These are phyloP conservation scores for Salvelinus fontinalis DNA, from an alignment of 2,113 vertebrate species.

Conservation along the genomic window DNA sequence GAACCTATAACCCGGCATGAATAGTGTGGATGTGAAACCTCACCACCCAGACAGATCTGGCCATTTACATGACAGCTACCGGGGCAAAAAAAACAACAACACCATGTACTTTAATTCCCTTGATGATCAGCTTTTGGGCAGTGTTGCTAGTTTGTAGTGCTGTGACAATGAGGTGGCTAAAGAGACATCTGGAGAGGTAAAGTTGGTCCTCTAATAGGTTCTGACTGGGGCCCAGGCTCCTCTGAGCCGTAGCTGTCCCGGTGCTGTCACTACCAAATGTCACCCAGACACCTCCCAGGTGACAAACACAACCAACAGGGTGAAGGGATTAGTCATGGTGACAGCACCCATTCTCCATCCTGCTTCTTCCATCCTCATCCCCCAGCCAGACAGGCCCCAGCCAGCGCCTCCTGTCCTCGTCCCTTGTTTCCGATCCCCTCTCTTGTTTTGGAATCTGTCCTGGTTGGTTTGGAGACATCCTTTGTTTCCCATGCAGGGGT, in stretches of 20 bases:
- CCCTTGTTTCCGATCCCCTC: background rate
- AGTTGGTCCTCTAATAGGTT: constrained; percentile 56
- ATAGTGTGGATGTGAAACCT: background rate
- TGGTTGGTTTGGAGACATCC: constrained; percentile 11
- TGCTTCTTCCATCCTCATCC: background rate
- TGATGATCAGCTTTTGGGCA: background rate
- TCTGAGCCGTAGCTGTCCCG: constrained; percentile 52
- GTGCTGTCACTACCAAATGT: constrained; percentile 72
- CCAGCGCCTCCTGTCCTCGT: background rate
- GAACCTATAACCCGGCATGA: constrained; percentile 6
- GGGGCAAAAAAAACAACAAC: background rate
- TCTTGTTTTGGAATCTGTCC: background rate
- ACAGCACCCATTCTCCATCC: constrained; percentile 59
- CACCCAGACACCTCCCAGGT: constrained; percentile 74
- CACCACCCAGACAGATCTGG: background rate
- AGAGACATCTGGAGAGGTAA: background rate
- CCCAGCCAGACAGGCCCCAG: constrained; percentile 2
- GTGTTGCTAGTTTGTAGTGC: background rate
- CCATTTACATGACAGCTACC: background rate
- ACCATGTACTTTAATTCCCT: background rate
- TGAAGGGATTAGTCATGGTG: constrained; percentile 66
- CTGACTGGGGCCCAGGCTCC: constrained; percentile 56
- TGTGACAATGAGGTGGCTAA: background rate
- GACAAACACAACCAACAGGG: constrained; percentile 22
- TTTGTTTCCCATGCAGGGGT: background rate